These are phyloP conservation scores for Hydra vulgaris DNA, from an alignment of 30 jellyfish, hydroid and myxozoan genomes.

Conservation along the genomic window DNA sequence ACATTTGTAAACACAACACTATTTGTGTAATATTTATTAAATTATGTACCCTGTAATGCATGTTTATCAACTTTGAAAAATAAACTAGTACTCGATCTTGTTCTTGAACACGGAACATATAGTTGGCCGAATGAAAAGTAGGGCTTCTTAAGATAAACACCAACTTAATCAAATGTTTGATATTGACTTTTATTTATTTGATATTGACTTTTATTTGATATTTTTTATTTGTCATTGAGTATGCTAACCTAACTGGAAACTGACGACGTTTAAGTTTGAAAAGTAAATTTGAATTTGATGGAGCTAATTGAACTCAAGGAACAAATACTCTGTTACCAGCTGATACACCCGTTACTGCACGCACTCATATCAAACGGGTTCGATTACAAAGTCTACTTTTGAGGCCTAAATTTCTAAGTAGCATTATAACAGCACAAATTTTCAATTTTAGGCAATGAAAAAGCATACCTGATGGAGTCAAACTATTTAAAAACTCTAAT, in stretches of 20 bases:
- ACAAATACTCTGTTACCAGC: conserved; percentile 18
- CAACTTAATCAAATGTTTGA: conserved; percentile 27
- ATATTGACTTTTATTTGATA: conserved; percentile 44
- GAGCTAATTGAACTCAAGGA: conserved; percentile 36
- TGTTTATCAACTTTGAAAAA: background rate
- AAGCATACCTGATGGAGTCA: conserved; percentile 32
- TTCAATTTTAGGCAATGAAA: conserved; percentile 37
- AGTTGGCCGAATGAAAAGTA: conserved; percentile 40
- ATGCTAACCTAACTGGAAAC: conserved; percentile 37
- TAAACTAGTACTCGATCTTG: conserved; percentile 19
- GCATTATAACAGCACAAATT: conserved; percentile 39
- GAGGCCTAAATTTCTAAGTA: conserved; percentile 29
- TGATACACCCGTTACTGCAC: conserved; percentile 19
- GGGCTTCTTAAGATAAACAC: conserved; percentile 21
- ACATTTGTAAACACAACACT: background rate
- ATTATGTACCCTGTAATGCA: background rate
- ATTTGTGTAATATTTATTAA: background rate
- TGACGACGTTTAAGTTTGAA: conserved; percentile 20
- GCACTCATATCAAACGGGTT: conserved; percentile 21
- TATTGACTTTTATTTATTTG: conserved; percentile 45
- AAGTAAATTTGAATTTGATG: conserved; percentile 32
- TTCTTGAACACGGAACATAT: conserved; percentile 38
- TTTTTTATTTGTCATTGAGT: conserved; percentile 36
- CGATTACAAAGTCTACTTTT: conserved; percentile 35
- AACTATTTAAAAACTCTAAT: background rate